Percentiles rank a stretch among this genome's conserved stretches.
Conservation (phyloP, 2,888 invertebrate genomes). For the Allacma fusca region DNA sequence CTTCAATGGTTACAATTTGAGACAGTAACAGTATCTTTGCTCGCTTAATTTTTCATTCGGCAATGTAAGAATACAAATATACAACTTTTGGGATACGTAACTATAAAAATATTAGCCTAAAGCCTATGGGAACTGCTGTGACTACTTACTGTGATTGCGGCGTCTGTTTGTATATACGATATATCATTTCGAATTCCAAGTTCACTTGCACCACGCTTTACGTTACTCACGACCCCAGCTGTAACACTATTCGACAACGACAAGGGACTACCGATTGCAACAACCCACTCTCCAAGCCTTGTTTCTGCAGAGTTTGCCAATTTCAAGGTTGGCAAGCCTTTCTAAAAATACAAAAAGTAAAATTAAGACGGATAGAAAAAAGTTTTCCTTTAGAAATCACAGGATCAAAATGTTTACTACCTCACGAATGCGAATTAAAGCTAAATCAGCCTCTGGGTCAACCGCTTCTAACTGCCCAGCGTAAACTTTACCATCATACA, state of each 20-base stretch:
- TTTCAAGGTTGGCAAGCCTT: constrained; percentile 78
- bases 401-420: constrained; percentile 60
- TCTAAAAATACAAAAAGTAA: constrained; percentile 64
- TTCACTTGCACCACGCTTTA: constrained; percentile 70
- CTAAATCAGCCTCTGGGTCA: constrained; percentile 85
- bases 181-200: constrained; percentile 74
- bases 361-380: background rate
- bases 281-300: constrained; percentile 87
- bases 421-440: constrained; percentile 78
- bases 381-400: background rate
- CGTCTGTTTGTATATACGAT: constrained; percentile 94
- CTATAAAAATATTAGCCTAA: too few relatives aligned
- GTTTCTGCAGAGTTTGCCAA: constrained; percentile 80
- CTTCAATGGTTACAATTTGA: too few relatives aligned
- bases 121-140: too few relatives aligned
- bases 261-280: constrained; percentile 91
- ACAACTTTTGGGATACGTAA: too few relatives aligned
- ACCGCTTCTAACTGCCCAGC: constrained; percentile 82
- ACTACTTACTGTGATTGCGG: constrained; percentile 87
- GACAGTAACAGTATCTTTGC: too few relatives aligned
- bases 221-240: constrained; percentile 83
- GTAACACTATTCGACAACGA: constrained; percentile 90
- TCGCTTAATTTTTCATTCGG: too few relatives aligned
- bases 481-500: constrained; percentile 76
- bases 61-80: too few relatives aligned